Base-by-base conservation (phyloP, 2,797 vertebrate genomes). In the Scolopax rusticola region DNA sequence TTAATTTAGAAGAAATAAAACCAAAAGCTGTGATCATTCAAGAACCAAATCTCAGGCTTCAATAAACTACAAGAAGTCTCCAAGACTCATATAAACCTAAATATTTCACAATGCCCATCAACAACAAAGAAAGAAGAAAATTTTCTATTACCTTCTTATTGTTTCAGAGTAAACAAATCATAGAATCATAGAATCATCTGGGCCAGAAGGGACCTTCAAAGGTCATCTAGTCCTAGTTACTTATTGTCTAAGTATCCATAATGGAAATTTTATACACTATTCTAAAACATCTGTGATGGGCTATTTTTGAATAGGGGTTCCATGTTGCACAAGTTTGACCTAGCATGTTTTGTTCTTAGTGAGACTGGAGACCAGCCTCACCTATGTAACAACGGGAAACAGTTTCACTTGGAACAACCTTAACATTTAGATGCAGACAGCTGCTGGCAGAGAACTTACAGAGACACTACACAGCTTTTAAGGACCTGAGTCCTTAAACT, bases 1-100 rank as follows among this genome's bases (percentile, higher is more conserved):
- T 79, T 87, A 43, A 53, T 79, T 87, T 28, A 77, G 56, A 85
- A 77, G 27, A 80, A 93, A 94, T 60, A 90, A 65, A 94, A 63
- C 5, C 67, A 85, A 79, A 53, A 91, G 68, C 56, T 70, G 82
- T 45, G 48, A 85, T 74, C 36, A 53, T 60, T 89, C 48, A 70
- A 80, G 75, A 95, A 70, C 14, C 15, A 87, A 89, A 7, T 6
- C 56, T 89, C 64, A 87, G 76, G n/a, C 15, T 17, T 53, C 8
- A 85, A 53, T 41, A 77, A 87, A 74, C n/a, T 45, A 53, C 18
- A 80, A 53, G 56, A 8, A 91, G 24, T 15, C 20, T 57, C 41
- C 38, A 91, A 81, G 51, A 60, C 38, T 68, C 4, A 0, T 7
- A 51, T 11, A 78, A 32, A 75, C 18, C 14, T 33, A 79, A 28